phyloP scores from a whole-genome alignment of 2,888 invertebrate species.

The Nomada goodeniana region DNA sequence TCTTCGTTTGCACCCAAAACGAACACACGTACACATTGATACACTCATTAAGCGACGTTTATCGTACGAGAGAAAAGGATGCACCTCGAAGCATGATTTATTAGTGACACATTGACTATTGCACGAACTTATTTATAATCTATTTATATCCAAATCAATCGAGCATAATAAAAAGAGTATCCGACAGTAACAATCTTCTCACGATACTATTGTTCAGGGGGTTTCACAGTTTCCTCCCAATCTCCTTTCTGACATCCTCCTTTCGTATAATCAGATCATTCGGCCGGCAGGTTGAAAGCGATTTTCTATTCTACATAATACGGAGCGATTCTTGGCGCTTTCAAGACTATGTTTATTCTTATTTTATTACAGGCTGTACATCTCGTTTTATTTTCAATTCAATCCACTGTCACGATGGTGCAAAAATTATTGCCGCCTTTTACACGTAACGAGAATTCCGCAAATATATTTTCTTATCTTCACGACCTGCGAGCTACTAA shows the following conservation, averaged over 20 bases:
- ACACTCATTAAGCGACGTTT: conserved; percentile 31
- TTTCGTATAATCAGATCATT: no score
- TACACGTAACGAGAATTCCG: no score
- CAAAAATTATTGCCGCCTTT: no score
- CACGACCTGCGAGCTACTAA: no score
- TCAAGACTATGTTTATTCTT: no score
- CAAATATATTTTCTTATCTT: no score
- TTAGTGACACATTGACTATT: conserved; percentile 58
- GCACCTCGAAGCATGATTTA: conserved; percentile 58
- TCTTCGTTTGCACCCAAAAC: not conserved
- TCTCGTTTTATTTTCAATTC: no score
- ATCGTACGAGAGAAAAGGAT: conserved; percentile 33
- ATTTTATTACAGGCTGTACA: no score
- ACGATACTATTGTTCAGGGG: not conserved
- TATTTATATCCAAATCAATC: conserved; percentile 65
- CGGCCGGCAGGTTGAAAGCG: no score
- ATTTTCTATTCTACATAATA: no score
- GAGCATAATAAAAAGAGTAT: conserved; percentile 63
- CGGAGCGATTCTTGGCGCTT: no score
- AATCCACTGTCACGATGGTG: no score
- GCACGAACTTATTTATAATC: conserved; percentile 65
- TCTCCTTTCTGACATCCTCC: not conserved
- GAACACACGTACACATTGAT: conserved; percentile 3
- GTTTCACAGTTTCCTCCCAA: not conserved
- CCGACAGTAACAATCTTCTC: conserved; percentile 41